Evolutionary conservation across 2,888 invertebrate species (phyloP).

Genomic region (Yponomeuta sedellus): DNA sequence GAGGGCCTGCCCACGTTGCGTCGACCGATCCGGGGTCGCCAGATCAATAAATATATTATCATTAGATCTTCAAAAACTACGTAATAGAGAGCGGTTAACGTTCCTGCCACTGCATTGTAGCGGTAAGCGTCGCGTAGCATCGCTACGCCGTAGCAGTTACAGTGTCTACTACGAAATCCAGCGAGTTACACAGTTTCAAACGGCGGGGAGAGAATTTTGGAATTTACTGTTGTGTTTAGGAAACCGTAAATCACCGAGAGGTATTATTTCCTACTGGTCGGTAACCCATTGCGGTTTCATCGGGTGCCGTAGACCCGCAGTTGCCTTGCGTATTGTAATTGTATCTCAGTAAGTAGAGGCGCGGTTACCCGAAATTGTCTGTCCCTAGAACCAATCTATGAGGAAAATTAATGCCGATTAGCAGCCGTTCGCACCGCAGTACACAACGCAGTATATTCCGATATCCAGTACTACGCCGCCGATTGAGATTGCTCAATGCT

Average conservation of each 20-base stretch:
- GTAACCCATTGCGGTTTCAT: neutral
- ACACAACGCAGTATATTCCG: constrained; percentile 31
- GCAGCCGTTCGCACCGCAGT: constrained; percentile 15
- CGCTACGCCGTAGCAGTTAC: neutral
- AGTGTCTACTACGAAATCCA: neutral
- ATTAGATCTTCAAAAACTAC: no score
- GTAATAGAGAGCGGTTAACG: no score
- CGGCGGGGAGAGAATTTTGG: neutral
- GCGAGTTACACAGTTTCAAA: neutral
- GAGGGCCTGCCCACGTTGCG: no score
- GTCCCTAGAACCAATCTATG: constrained; percentile 34
- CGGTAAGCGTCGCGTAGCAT: neutral
- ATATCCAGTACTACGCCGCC: constrained; percentile 41
- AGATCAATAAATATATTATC: no score
- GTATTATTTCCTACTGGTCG: neutral
- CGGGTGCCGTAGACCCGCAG: neutral
- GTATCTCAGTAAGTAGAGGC: neutral
- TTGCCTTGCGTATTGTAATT: neutral
- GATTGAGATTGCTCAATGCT: constrained; percentile 42
- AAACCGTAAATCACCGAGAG: neutral
- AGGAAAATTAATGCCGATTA: constrained; percentile 35
- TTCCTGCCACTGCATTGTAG: no score
- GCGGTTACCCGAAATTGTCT: constrained; percentile 1
- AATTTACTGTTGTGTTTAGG: neutral
- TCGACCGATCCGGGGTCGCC: no score